phyloP scores from a whole-genome alignment of 1,140 invertebrate genomes.

The Scylla paramamosain region DNA sequence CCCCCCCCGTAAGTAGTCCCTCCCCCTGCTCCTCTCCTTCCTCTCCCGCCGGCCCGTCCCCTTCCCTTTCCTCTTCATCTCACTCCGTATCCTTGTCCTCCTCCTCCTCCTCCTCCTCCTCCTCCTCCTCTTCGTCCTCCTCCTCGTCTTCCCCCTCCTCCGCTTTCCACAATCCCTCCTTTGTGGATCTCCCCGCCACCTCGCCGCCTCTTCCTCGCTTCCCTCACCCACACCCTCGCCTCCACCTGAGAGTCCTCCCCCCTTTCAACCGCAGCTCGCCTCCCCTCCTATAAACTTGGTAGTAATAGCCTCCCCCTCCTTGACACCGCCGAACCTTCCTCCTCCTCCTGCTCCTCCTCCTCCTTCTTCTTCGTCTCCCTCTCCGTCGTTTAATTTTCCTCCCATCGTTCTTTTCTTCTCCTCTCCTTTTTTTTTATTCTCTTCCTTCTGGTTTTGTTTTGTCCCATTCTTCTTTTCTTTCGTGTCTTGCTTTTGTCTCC shows the following conservation, averaged over 20 bases:
- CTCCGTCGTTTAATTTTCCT: not conserved
- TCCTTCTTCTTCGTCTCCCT: not conserved
- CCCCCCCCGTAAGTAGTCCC: slow-evolving; percentile 62
- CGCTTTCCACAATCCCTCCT: not conserved
- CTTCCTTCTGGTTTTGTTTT: not conserved
- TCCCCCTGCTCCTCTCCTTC: not conserved
- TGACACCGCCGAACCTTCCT: not conserved
- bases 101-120: not conserved
- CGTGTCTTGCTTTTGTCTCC: not conserved
- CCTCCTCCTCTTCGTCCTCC: not conserved
- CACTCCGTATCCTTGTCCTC: not conserved
- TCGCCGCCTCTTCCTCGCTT: not conserved
- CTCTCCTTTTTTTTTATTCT: not conserved
- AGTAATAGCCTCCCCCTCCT: not conserved
- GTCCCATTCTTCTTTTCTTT: too few relatives aligned
- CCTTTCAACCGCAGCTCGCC: not conserved
- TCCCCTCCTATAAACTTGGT: not conserved
- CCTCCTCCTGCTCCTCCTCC: not conserved
- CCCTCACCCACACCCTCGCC: not conserved
- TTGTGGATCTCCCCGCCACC: not conserved
- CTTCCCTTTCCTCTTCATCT: not conserved
- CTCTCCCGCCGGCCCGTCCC: not conserved
- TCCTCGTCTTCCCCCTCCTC: not conserved
- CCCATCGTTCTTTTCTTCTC: not conserved
- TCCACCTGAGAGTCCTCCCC: not conserved